Evolutionary conservation across 2,888 invertebrate genomes (phyloP), one percentile per base, ranked within the genome.

Genomic region (Lagria hirta): DNA sequence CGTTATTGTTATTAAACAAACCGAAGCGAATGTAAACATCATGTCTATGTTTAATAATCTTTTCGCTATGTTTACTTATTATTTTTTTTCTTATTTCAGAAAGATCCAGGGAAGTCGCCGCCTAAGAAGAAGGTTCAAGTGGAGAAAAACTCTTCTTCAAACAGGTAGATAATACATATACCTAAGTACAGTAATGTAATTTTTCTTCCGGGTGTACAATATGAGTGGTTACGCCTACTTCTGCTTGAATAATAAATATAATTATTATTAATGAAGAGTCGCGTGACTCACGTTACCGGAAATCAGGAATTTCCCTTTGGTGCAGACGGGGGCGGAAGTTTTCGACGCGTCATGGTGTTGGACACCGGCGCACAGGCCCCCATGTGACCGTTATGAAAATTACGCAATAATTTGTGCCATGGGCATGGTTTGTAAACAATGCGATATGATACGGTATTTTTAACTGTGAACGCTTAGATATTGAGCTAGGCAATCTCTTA

Each of bases 301-400:
- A 37, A 21, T 37, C 27, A 26, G 28, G 37, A 36, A 27, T 26
- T 36, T 27, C 37, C 27, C 33, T 22, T 21, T 13, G 7, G 22
- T 3, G 10, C 14, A 23, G 33, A 33, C 20, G 37, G 21, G 38
- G 38, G 38, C 38, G 38, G 38, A 38, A 38, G 38, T 38, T 11
- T 17, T 14, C 21, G 14, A 23, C 17, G 3, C 18, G 30, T 24
- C 35, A 35, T 16, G 35, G 11, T 16, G 14, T 24, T n/a, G 24
- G n/a, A 27, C 11, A 26, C n/a, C n/a, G n/a, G n/a, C n/a, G n/a
- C 23, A 17, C 17, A 11, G 7, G 35, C 26, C 18, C 24, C 20
- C 17, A 11, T 21, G 8, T 14, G n/a, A 34, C 34, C 34, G 34
- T 34, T 34, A 34, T 23, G 13, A 8, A 10, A 29, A 22, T 36